phyloP scores from a whole-genome alignment of 2,113 vertebrate species.

The Tauraco erythrolophus region DNA sequence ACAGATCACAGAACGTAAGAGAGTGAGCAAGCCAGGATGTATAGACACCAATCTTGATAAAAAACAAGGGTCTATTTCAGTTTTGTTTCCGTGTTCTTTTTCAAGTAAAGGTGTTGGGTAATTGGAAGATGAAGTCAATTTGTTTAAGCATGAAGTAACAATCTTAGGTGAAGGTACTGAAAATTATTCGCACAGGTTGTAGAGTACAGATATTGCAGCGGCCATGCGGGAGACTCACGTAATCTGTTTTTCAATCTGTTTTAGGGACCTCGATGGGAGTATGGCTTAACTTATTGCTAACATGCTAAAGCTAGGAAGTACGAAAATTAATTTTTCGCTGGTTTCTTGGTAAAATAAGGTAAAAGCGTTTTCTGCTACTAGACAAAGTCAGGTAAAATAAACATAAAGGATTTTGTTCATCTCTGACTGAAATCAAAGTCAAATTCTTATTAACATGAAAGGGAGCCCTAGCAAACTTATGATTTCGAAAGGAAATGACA shows the following conservation, averaged over 20 bases:
- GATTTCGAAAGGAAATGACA: conserved; percentile 6
- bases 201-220: neutral
- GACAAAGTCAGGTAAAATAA: neutral
- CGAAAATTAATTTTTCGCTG: neutral
- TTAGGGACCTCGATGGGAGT: neutral
- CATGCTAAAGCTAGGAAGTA: neutral
- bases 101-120: neutral
- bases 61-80: neutral
- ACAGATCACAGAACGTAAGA: neutral
- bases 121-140: neutral
- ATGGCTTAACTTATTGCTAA: neutral
- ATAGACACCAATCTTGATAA: neutral
- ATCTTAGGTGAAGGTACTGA: neutral
- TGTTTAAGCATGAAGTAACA: neutral
- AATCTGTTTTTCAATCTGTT: neutral
- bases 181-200: neutral
- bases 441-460: neutral
- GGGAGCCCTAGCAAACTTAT: neutral
- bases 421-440: neutral
- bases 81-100: neutral
- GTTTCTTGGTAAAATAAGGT: neutral
- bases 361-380: neutral
- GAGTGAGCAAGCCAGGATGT: neutral
- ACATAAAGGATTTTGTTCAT: neutral
- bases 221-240: neutral